Evolutionary conservation across 1,140 invertebrate species (phyloP), one percentile per base, ranked within the genome.

Genomic region (Gryon sp.): DNA sequence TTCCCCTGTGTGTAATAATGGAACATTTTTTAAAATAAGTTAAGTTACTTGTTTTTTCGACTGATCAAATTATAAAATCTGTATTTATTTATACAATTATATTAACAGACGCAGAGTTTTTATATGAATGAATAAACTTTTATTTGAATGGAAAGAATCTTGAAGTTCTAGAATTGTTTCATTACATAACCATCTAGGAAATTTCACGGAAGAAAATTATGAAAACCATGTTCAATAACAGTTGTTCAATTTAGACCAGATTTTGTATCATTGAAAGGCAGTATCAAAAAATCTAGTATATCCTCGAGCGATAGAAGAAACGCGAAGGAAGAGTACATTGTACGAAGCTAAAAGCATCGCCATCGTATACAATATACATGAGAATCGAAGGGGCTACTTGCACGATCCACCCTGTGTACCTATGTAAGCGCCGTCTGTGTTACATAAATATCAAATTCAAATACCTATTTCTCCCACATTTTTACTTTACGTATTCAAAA

Each of bases 361-460:
- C 63, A 55, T 66, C 55, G 57, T 65, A 75, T 76, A 63, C 48
- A 76, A 76, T 69, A 76, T 76, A 76, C 63, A 76, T 76, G 55
- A 76, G 73, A 76, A 63, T 76, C 73, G 73, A 76, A 76, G 73
- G 69, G 57, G 63, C 63, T 63, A 69, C 73, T 76, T 76, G 63
- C 50, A 15, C 62, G 48, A 60, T 63, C 40, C 24, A 52, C 50
- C 53, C 45, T 36, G 18, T 24, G 57, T 34, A 43, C 59, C 69
- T 73, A 73, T 65, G 59, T 40, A 73, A 73, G 57, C 53, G 45
- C 62, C 16, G 30, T 45, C 43, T 45, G n/a, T 38, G 46, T 46
- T 48, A 74, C 62, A 74, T 74, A 57, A 74, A 74, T 66, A 66
- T 63, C 62, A 52, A 66, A 66, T 53, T 59, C 52, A 34, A 36